Base-by-base conservation (phyloP, 2,888 invertebrate species). In the Synergus itoensis region DNA sequence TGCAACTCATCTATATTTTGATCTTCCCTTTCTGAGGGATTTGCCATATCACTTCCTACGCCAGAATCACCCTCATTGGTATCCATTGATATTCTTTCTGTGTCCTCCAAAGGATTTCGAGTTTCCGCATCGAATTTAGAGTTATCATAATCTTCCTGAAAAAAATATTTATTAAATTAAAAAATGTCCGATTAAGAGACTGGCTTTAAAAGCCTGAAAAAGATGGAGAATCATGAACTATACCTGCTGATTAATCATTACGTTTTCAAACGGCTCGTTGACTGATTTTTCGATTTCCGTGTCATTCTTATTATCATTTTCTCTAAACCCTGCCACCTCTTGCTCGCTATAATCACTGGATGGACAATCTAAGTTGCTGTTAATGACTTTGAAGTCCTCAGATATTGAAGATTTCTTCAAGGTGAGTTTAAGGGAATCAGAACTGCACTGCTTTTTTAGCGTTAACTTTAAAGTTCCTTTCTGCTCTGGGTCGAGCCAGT, bases 41-140 rank as follows among this genome's bases (percentile, higher is more conserved):
- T 91, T 75, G 90, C 90, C 88, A 90, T 91, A 86, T 92, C 92
- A 85, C 92, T 92, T 21, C 92, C 92, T 82, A 92, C 92, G n/a
- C 92, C 92, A 11, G 92, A 92, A 82, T 92, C 92, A 41, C 89
- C 91, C 81, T 92, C 92, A 75, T 91, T 92, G 40, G 88, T 84
- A 79, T 92, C 92, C 85, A 90, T 85, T 79, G 89, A 90, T 69
- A 89, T 89, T 81, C 88, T 87, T 65, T 88, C 89, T 78, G 82
- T 87, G 57, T 89, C 91, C 79, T 91, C 90, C 82, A 90, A 65
- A 18, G 90, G 88, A 84, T 90, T 90, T 43, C 87, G 85, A 76
- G 88, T 88, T 0, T 91, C 89, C 0, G 85, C 80, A 36, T 88
- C 86, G 73, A 86, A 88, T 78, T 89, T 89, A 45, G 87, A 84